Percentiles rank a stretch among this genome's conserved stretches.
Evolutionary conservation across 2,113 vertebrate species (phyloP).

Genomic region (Epinephelus moara): DNA sequence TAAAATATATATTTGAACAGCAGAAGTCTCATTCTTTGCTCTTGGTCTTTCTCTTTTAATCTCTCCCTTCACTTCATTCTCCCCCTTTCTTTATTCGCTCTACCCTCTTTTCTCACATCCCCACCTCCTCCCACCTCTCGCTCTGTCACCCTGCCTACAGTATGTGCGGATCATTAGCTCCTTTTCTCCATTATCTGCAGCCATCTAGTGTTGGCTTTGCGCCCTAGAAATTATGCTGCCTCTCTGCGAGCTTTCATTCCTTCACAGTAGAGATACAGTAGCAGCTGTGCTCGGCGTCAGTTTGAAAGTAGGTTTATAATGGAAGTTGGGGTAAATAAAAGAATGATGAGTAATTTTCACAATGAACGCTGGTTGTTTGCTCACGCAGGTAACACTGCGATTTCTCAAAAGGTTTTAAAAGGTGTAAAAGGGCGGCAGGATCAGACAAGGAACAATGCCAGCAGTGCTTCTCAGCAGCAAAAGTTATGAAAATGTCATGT

Average conservation of each 20-base stretch:
- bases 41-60: constrained; percentile 23
- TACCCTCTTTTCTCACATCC: constrained; percentile 17
- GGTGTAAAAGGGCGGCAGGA: not conserved
- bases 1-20: constrained; percentile 12
- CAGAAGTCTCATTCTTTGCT: not conserved
- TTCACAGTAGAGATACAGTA: constrained; percentile 31
- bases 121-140: constrained; percentile 9
- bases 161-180: constrained; percentile 79
- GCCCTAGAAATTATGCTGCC: constrained; percentile 78
- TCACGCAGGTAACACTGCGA: not conserved
- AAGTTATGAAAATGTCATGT: constrained; percentile 44
- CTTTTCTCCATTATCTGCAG: constrained; percentile 88
- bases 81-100: constrained; percentile 17
- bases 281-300: not conserved
- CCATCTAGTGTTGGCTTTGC: constrained; percentile 88
- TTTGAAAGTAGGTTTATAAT: constrained; percentile 13
- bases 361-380: constrained; percentile 6
- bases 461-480: constrained; percentile 9
- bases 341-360: not conserved
- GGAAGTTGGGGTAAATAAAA: not conserved
- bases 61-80: constrained; percentile 14
- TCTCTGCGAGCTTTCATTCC: constrained; percentile 54
- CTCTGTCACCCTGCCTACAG: constrained; percentile 54
- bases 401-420: not conserved
- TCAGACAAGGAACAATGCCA: constrained; percentile 9